Conservation (phyloP, 2,797 vertebrate species). For the Melanotaenia boesemani region DNA sequence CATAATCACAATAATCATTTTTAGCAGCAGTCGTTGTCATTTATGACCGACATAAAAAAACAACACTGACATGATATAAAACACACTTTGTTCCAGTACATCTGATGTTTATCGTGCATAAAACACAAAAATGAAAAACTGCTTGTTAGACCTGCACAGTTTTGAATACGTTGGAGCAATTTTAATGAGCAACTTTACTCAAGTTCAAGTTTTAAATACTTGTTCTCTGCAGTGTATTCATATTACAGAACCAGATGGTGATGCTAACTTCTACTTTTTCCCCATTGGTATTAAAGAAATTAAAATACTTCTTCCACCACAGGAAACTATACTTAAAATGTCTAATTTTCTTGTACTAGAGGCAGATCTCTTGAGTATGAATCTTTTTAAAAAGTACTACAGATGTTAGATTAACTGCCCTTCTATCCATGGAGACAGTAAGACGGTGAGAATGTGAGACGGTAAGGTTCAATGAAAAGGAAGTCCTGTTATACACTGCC, state of each 20-base stretch:
- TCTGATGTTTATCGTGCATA: background rate
- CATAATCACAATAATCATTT: background rate
- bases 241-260: background rate
- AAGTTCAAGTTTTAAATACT: background rate
- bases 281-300: background rate
- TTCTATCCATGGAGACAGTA: background rate
- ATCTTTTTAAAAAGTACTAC: background rate
- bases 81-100: background rate
- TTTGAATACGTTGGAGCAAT: background rate
- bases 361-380: too few relatives aligned
- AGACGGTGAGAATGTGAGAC: too few relatives aligned
- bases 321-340: background rate
- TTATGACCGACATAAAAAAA: background rate
- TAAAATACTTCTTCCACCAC: background rate
- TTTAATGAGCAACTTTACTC: background rate
- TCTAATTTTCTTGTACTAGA: background rate
- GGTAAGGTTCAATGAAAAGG: too few relatives aligned
- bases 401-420: background rate
- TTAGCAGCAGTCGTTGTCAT: background rate
- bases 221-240: background rate
- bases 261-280: background rate
- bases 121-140: background rate
- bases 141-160: background rate
- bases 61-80: background rate
- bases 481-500: too few relatives aligned